phyloP scores from a whole-genome alignment of 2,113 vertebrate genomes.

The Brienomyrus longianalis region DNA sequence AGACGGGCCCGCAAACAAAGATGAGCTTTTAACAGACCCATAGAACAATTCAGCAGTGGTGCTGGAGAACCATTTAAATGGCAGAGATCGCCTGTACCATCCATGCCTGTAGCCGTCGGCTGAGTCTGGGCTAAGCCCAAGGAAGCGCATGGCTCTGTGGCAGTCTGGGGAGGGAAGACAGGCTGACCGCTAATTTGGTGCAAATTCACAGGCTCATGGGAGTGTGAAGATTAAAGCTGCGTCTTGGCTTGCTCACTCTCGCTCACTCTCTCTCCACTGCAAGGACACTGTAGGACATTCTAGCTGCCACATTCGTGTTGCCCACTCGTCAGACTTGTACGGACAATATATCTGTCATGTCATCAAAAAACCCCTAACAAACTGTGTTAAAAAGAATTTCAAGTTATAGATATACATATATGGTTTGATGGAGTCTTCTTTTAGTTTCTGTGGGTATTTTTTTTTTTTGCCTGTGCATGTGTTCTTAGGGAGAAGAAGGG shows the following conservation, averaged over 20 bases:
- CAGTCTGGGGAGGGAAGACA: not conserved
- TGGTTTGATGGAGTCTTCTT: not conserved
- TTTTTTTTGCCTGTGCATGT: not conserved
- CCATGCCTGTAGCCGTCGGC: not conserved
- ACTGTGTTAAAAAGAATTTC: not conserved
- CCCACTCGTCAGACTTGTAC: not conserved
- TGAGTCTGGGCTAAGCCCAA: not conserved
- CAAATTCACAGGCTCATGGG: constrained; percentile 9
- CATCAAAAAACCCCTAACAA: not conserved
- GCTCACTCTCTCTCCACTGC: not conserved
- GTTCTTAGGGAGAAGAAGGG: not conserved
- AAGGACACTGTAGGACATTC: constrained; percentile 4
- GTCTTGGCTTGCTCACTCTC: not conserved
- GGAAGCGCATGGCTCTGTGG: not conserved
- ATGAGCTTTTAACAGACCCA: not conserved
- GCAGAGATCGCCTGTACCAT: not conserved
- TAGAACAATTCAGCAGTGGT: not conserved
- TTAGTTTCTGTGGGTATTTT: constrained; percentile 5
- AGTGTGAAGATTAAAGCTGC: constrained; percentile 3
- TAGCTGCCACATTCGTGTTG: not conserved
- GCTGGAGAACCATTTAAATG: not conserved
- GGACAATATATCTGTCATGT: not conserved
- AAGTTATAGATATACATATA: not conserved
- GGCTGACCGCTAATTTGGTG: not conserved
- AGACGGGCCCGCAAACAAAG: not conserved